Conservation (phyloP, 1,140 invertebrate species). For the Liolophura sinensis region DNA sequence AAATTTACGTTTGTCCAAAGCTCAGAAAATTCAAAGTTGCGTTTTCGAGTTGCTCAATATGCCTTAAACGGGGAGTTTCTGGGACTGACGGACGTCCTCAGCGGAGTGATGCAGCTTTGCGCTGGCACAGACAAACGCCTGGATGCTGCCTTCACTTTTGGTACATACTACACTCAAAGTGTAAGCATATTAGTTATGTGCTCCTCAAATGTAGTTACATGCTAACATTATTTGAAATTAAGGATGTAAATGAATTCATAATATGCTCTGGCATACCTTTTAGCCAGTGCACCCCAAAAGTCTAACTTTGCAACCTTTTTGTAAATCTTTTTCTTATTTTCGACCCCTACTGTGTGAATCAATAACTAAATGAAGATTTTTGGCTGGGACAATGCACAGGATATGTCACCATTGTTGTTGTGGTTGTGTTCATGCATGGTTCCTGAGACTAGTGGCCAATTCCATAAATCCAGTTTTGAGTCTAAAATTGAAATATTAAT, state of each 20-base stretch:
- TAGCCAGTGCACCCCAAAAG: neutral
- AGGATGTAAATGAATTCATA: neutral
- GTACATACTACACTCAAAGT: slow-evolving; percentile 61
- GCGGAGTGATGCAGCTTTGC: slow-evolving; percentile 60
- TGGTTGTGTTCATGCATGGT: no score
- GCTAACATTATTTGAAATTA: neutral
- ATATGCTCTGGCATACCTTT: neutral
- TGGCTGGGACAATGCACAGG: no score
- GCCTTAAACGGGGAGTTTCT: slow-evolving; percentile 52
- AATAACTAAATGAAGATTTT: neutral
- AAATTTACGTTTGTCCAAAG: slow-evolving; percentile 19
- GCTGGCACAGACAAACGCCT: slow-evolving; percentile 58
- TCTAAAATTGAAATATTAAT: no score
- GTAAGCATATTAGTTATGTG: slow-evolving; percentile 14
- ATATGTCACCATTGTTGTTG: no score
- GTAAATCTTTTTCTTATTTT: neutral
- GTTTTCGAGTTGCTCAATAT: slow-evolving; percentile 35
- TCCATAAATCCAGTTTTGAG: no score
- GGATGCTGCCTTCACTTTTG: slow-evolving; percentile 65
- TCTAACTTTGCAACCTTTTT: neutral
- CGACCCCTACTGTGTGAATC: slow-evolving; percentile 32
- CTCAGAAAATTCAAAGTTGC: slow-evolving; percentile 36
- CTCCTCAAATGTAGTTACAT: neutral
- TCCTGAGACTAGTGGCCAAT: no score
- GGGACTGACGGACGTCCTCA: slow-evolving; percentile 39